Base-by-base conservation (phyloP, 2,113 vertebrate genomes). In the Motacilla tschutschensis region DNA sequence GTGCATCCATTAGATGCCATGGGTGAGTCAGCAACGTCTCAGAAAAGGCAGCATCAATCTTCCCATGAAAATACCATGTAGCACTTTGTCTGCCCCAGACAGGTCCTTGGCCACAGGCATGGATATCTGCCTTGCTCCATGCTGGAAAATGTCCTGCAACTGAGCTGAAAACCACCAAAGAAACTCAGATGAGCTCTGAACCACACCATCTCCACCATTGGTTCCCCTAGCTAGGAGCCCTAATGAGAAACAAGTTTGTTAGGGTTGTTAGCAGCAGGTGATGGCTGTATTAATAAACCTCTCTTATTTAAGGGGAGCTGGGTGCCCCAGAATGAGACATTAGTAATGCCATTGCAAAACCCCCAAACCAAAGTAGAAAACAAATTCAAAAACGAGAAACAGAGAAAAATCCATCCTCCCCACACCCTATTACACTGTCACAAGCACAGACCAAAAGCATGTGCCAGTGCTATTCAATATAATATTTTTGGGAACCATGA, bases 1-100 rank as follows among this genome's bases (percentile, higher is more conserved):
- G 75, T 93, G 90, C 88, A 93, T 90, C 86, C 90, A 93, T 94
- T 93, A 95, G 88, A 67, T 90, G 64, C 92, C 88, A 92, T 79
- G 60, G 48, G 66, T 92, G 93, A 94, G 72, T 94, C 90, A 93
- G 94, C 93, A 94, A 20, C 84, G 55, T 51, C 84, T 84, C 81
- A 14, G 75, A 64, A 75, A 21, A 8, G 0, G 76, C 83, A 71
- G 69, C 84, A 95, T 94, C 84, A 94, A 91, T 91, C 90, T 91
- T 87, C 46, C 53, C 84, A 91, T 90, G 88, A 82, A 92, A 93
- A 50, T 83, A 71, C 57, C 93, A 84, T 94, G 84, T 91, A 90
- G 76, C 72, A 70, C 84, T 93, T 90, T 78, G 75, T 84, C 78
- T 92, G 2, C 46, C 82, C 79, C 84, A 86, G 73, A 81, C 44